Percentiles rank a stretch among this genome's conserved stretches.
Conservation (phyloP, 2,113 vertebrate genomes). For the Chloebia gouldiae region DNA sequence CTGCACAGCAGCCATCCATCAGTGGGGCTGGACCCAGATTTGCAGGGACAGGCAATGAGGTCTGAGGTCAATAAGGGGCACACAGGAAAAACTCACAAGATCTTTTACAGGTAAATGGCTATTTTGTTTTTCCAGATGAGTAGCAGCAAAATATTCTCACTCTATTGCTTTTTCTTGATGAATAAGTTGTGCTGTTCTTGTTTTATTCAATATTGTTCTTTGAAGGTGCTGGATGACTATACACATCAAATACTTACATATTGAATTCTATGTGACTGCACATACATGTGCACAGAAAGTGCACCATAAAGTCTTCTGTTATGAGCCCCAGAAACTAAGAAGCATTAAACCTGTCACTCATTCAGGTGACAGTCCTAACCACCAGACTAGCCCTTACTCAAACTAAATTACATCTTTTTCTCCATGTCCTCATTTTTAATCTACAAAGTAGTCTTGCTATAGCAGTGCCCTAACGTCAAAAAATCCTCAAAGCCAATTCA, state of each 20-base stretch:
- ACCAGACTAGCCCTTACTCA: not conserved
- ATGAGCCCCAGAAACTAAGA: not conserved
- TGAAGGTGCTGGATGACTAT: not conserved
- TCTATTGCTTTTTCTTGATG: not conserved
- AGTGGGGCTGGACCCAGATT: not conserved
- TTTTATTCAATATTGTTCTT: not conserved
- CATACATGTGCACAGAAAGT: not conserved
- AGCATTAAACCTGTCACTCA: not conserved
- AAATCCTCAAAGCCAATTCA: not conserved
- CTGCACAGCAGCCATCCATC: not conserved
- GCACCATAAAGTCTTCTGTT: not conserved
- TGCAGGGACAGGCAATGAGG: not conserved
- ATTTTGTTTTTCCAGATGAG: not conserved
- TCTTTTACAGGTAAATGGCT: not conserved
- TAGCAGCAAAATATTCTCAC: not conserved
- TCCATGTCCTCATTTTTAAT: not conserved
- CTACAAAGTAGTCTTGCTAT: not conserved
- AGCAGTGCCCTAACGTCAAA: not conserved
- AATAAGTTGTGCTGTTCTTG: not conserved
- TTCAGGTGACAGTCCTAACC: not conserved
- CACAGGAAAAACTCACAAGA: not conserved
- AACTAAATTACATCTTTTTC: not conserved
- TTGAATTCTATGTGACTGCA: not conserved
- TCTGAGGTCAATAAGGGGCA: not conserved
- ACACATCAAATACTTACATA: not conserved